Base-by-base conservation (phyloP, 2,113 vertebrate genomes). In the Malurus melanocephalus region DNA sequence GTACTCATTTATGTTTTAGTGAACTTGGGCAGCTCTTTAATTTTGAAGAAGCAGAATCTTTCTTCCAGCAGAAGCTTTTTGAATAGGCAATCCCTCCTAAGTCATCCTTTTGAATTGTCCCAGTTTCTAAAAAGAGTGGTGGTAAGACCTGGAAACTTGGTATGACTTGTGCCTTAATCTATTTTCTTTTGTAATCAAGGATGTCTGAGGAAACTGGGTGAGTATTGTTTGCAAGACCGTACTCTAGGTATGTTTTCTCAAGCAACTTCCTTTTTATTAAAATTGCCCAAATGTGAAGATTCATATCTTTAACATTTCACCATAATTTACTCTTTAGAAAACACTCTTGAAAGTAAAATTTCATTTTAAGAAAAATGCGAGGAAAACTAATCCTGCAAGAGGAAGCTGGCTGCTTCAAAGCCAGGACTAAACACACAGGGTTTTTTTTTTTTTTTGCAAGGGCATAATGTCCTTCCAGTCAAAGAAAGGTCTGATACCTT, bases 1-100 rank as follows among this genome's bases (percentile, higher is more conserved):
- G 55, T 85, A 56, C 4, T 62, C 52, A 80, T 79, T 84, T 60
- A 66, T 48, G 59, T 82, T 82, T 90, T 40, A 82, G 48, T 73
- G 55, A 80, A 49, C 19, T 46, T 76, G 23, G 59, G 18, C 23
- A 81, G 23, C 6, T 88, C 51, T 82, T 87, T 30, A 49, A 59
- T 24, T 17, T 30, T 40, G 35, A 90, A 69, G 38, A 85, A 56
- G 45, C 1, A 38, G n/a, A 89, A 91, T 81, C 35, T 11, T 52
- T 57, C 20, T 57, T 67, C 33, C 43, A 77, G 35, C 15, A 78
- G 27, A 74, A 74, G 55, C 7, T 3, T 1, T 33, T 43, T 56
- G 59, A 72, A 75, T 27, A 87, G 55, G 59, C 84, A 92, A 77
- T 59, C 26, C 8, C 21, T 62, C 43, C 15, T 7, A 5, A 6